Evolutionary conservation across 1,140 invertebrate species (phyloP).

Genomic region (Drosophila triauraria): DNA sequence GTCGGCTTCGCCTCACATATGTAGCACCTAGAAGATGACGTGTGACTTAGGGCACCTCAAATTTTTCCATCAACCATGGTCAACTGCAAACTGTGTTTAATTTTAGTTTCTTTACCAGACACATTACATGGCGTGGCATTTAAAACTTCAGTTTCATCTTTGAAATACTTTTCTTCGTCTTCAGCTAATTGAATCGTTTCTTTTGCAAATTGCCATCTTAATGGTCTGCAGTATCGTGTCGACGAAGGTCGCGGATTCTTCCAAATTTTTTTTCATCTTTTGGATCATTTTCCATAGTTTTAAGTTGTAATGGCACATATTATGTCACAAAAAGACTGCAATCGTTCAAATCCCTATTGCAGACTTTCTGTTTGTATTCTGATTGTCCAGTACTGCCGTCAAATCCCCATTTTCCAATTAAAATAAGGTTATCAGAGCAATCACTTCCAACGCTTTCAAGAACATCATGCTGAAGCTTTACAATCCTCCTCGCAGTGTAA

Average conservation of each 20-base stretch:
- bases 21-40: too few relatives aligned
- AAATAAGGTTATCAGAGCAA: constrained; percentile 6
- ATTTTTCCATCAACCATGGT: too few relatives aligned
- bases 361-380: constrained; percentile 20
- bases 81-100: too few relatives aligned
- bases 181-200: too few relatives aligned
- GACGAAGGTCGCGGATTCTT: constrained; percentile 2
- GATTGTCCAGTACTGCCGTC: constrained; percentile 15
- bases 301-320: background rate
- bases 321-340: constrained; percentile 7
- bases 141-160: background rate
- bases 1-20: constrained; percentile 2
- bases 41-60: too few relatives aligned
- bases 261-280: constrained; percentile 10
- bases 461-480: background rate
- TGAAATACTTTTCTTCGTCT: background rate
- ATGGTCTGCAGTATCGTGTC: background rate
- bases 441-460: constrained; percentile 14
- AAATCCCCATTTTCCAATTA: constrained; percentile 29
- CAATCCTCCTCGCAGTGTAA: too few relatives aligned
- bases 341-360: background rate
- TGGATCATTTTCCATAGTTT: constrained; percentile 5
- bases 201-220: background rate
- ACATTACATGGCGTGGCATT: background rate
- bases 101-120: too few relatives aligned